These are phyloP conservation scores for Nannospalax galili DNA, from an alignment of 2,113 vertebrate genomes.

Conservation along the genomic window DNA sequence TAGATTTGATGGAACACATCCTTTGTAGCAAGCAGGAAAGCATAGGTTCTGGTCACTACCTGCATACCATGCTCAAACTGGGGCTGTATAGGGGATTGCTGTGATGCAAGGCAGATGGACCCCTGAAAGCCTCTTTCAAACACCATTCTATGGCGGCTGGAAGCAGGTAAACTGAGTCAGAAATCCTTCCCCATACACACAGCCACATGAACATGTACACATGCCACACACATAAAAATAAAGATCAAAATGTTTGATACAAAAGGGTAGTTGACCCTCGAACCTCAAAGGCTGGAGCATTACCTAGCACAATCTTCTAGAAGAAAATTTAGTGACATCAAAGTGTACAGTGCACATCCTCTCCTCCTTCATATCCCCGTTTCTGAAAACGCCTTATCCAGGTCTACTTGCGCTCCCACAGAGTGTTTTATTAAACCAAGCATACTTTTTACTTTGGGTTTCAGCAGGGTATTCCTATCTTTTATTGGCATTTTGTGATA, in stretches of 20 bases:
- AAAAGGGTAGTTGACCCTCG: neutral
- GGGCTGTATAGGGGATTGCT: neutral
- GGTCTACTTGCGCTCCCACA: neutral
- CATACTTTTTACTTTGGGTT: neutral
- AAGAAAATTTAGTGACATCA: neutral
- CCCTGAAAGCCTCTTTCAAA: neutral
- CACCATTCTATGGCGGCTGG: neutral
- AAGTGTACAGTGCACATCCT: neutral
- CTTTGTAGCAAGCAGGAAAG: neutral
- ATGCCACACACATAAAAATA: neutral
- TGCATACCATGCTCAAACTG: neutral
- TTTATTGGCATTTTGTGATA: slow-evolving; percentile 9
- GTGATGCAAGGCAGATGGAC: neutral
- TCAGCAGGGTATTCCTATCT: neutral
- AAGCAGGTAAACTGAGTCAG: neutral
- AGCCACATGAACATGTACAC: no score
- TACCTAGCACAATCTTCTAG: neutral
- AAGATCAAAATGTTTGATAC: neutral
- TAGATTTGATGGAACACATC: neutral
- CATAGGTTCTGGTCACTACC: neutral
- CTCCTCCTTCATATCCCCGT: neutral
- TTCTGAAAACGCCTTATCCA: neutral
- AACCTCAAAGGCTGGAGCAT: neutral
- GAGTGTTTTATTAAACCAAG: neutral
- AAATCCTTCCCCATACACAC: neutral